phyloP scores from a whole-genome alignment of 2,888 invertebrate genomes.

The Tipula vernalis region DNA sequence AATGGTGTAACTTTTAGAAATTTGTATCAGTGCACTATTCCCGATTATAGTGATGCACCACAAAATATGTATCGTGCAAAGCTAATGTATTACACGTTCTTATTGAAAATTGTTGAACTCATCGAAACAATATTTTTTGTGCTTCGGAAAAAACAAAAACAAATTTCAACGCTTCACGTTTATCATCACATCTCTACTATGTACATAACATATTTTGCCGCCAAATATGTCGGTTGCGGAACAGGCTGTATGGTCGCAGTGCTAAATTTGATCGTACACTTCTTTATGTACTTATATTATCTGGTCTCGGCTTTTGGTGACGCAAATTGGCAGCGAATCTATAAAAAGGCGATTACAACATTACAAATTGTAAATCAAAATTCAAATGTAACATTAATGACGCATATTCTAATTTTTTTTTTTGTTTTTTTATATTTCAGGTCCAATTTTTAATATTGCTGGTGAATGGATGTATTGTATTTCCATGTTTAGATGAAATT shows the following conservation, averaged over 20 bases:
- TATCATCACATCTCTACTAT: not conserved
- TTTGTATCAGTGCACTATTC: not conserved
- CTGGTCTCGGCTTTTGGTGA: not conserved
- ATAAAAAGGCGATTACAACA: not conserved
- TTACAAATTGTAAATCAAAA: not conserved
- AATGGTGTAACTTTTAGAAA: not conserved
- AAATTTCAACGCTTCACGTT: not conserved
- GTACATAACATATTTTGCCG: not conserved
- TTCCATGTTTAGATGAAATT: not conserved
- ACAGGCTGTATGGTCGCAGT: not conserved
- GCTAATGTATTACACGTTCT: not conserved
- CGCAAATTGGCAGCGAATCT: not conserved
- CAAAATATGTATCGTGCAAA: not conserved
- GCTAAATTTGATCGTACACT: not conserved
- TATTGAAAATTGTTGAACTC: not conserved
- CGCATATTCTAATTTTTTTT: not conserved
- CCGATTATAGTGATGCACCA: not conserved
- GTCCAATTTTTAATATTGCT: not conserved
- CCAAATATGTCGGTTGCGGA: not conserved
- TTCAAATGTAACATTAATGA: not conserved
- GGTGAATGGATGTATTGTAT: not conserved
- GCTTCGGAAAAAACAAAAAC: not conserved
- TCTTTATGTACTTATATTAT: not conserved
- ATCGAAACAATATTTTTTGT: not conserved
- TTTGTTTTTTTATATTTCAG: not conserved